phyloP scores from a whole-genome alignment of 2,113 vertebrate species.

The Scomber scombrus region DNA sequence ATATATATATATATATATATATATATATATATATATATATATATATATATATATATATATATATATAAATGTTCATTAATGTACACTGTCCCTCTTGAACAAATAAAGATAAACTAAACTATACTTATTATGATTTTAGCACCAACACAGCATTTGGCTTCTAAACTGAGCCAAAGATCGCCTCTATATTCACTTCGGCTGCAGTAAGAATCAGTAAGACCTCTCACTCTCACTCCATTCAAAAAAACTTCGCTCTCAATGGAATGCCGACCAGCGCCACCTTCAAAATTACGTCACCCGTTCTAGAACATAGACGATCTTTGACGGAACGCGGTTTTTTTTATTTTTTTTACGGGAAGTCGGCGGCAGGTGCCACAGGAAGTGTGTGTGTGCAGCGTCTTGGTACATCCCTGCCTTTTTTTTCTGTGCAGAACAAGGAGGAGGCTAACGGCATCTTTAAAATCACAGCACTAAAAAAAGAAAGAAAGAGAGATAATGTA shows the following conservation, averaged over 20 bases:
- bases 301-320: conserved; percentile 11
- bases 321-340: no score
- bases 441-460: conserved; percentile 34
- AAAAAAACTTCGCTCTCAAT: not conserved
- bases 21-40: no score
- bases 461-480: no score
- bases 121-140: no score
- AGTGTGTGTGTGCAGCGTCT: conserved; percentile 30
- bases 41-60: no score
- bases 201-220: not conserved
- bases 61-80: no score
- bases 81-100: no score
- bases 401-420: not conserved
- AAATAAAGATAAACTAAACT: no score
- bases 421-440: not conserved
- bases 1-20: no score
- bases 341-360: no score
- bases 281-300: not conserved
- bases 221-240: not conserved
- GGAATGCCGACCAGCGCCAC: no score
- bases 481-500: not conserved
- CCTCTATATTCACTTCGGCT: accelerated
- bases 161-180: conserved; percentile 3
- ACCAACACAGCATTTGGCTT: no score
- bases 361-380: conserved; percentile 68